These are phyloP conservation scores for Asbolus verrucosus DNA, from an alignment of 1,140 invertebrate species.

Conservation along the genomic window DNA sequence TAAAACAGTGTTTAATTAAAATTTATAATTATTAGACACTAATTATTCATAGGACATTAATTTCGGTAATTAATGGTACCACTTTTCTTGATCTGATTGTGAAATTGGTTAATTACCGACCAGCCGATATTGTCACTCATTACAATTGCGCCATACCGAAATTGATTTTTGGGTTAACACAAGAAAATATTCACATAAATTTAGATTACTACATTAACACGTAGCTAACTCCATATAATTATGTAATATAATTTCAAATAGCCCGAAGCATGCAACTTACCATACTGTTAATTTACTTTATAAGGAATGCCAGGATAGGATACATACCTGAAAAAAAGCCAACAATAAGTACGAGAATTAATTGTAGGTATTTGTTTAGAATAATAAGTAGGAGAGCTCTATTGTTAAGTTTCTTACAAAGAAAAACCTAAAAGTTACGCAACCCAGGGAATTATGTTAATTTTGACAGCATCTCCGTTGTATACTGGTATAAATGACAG, in stretches of 20 bases:
- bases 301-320: conserved; percentile 19
- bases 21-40: conserved; percentile 37
- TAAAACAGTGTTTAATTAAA: conserved; percentile 36
- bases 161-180: background rate
- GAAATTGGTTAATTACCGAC: conserved; percentile 1
- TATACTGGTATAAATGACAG: conserved; percentile 34
- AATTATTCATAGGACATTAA: conserved; percentile 38
- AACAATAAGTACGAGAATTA: conserved; percentile 23
- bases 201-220: conserved; percentile 30
- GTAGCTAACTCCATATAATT: conserved; percentile 31
- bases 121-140: conserved; percentile 1
- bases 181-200: conserved; percentile 13
- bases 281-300: conserved; percentile 37
- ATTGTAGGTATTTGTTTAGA: conserved; percentile 24
- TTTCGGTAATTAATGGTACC: conserved; percentile 23
- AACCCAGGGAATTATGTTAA: conserved; percentile 35
- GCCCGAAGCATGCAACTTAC: conserved; percentile 30
- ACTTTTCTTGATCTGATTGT: conserved; percentile 6
- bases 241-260: conserved; percentile 39
- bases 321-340: conserved; percentile 34
- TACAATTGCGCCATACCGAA: conserved; percentile 3
- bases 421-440: conserved; percentile 15
- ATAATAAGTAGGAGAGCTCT: conserved; percentile 20
- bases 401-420: conserved; percentile 36
- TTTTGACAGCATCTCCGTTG: conserved; percentile 18